Evolutionary conservation across 2,113 vertebrate species (phyloP).

Genomic region (Rhagologus leucostigma): DNA sequence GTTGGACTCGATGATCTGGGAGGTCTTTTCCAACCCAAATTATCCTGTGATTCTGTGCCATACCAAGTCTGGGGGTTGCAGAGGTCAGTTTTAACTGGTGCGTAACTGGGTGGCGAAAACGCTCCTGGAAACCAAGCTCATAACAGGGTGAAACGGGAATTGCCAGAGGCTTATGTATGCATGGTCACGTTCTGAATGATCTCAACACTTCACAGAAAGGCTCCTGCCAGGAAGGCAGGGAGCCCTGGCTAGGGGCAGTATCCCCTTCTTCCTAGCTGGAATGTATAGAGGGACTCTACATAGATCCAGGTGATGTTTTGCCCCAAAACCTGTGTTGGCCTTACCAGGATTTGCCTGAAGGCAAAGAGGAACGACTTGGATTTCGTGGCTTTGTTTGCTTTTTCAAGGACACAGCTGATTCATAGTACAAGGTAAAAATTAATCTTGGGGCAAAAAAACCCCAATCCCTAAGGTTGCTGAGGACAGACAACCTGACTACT

Average conservation of each 20-base stretch:
- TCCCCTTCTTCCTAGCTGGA: not conserved
- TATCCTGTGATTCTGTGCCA: not conserved
- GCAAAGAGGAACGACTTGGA: not conserved
- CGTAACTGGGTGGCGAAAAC: not conserved
- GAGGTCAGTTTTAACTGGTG: not conserved
- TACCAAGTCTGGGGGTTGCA: not conserved
- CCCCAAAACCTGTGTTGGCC: not conserved
- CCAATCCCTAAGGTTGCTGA: not conserved
- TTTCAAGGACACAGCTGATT: not conserved
- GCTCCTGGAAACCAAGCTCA: not conserved
- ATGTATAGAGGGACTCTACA: not conserved
- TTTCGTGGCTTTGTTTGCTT: not conserved
- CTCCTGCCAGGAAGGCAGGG: not conserved
- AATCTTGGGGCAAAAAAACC: not conserved
- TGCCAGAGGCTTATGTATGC: not conserved
- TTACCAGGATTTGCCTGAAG: not conserved
- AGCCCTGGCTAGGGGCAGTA: not conserved
- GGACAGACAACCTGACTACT: not conserved
- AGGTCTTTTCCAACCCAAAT: not conserved
- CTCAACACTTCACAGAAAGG: not conserved
- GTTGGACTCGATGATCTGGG: accelerated
- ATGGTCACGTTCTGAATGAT: accelerated
- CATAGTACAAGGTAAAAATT: not conserved
- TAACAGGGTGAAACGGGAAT: not conserved
- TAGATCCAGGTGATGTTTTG: not conserved